Percentiles rank a stretch among this genome's conserved stretches.
Evolutionary conservation across 2,113 vertebrate genomes (phyloP).

Genomic region (Dissostichus mawsoni): DNA sequence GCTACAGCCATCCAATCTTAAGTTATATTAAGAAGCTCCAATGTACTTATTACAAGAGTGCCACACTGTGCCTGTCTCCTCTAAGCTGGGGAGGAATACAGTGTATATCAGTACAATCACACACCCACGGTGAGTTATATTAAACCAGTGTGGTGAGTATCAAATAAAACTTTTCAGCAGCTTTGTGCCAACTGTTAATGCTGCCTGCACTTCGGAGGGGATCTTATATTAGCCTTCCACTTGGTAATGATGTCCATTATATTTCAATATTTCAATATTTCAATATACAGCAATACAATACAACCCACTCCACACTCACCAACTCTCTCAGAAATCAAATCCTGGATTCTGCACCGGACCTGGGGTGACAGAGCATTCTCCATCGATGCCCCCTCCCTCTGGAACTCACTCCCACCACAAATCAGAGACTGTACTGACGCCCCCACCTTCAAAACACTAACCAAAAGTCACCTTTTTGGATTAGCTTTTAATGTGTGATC

Average conservation of each 20-base stretch:
- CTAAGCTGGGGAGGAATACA: conserved; percentile 32
- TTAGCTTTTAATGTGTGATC: no score
- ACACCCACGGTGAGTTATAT: conserved; percentile 59
- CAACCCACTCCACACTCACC: no score
- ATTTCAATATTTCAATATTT: background rate
- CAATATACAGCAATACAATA: background rate
- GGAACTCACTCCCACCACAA: no score
- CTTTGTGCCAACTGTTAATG: conserved; percentile 17
- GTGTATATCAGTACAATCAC: conserved; percentile 42
- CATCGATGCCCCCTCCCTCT: no score
- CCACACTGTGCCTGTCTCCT: conserved; percentile 43
- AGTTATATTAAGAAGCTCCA: conserved; percentile 58
- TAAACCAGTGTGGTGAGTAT: conserved; percentile 42
- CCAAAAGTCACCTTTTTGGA: no score
- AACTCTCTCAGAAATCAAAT: no score
- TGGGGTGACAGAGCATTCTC: no score
- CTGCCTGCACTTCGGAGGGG: background rate
- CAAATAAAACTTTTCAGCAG: conserved; percentile 47
- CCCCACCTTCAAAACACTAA: no score
- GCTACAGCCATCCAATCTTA: conserved; percentile 45
- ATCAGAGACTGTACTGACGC: no score
- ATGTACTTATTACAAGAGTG: conserved; percentile 42
- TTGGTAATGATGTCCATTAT: conserved; percentile 37
- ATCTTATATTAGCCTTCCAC: background rate
- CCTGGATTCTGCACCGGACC: no score